Evolutionary conservation across 2,113 vertebrate species (phyloP).

Genomic region (Carettochelys insculpta): DNA sequence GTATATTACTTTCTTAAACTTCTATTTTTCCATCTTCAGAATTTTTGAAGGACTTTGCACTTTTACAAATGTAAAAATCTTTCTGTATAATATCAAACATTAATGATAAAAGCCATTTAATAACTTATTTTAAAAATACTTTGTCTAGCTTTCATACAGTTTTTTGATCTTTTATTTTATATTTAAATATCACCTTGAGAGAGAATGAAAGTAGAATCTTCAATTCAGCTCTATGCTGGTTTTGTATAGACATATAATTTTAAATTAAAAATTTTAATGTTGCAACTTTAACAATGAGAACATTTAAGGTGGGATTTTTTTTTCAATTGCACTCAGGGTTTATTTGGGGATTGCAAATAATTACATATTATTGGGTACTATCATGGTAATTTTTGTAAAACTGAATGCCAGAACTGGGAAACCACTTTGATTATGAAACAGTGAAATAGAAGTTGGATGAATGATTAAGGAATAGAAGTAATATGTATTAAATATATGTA

Average conservation of each 20-base stretch:
- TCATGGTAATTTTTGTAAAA: not conserved
- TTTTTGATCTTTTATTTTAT: not conserved
- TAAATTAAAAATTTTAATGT: not conserved
- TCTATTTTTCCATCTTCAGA: not conserved
- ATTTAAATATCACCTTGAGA: not conserved
- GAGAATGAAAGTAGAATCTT: not conserved
- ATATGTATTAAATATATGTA: no score
- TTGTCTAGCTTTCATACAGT: not conserved
- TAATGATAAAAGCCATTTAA: not conserved
- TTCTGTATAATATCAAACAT: not conserved
- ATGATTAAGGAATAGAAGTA: no score
- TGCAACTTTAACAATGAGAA: not conserved
- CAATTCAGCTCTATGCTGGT: no score
- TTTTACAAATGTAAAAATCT: not conserved
- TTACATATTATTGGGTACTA: no score
- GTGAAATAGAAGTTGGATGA: no score
- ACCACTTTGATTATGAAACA: not conserved
- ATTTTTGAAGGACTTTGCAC: not conserved
- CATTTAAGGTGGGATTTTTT: not conserved
- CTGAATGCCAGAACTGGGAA: not conserved
- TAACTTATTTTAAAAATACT: not conserved
- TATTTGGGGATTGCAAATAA: not conserved
- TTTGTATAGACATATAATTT: no score
- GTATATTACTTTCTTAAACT: not conserved
- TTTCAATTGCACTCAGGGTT: no score